Conservation (phyloP, 2,888 invertebrate genomes). For the Rambutsinella grinnellia region DNA sequence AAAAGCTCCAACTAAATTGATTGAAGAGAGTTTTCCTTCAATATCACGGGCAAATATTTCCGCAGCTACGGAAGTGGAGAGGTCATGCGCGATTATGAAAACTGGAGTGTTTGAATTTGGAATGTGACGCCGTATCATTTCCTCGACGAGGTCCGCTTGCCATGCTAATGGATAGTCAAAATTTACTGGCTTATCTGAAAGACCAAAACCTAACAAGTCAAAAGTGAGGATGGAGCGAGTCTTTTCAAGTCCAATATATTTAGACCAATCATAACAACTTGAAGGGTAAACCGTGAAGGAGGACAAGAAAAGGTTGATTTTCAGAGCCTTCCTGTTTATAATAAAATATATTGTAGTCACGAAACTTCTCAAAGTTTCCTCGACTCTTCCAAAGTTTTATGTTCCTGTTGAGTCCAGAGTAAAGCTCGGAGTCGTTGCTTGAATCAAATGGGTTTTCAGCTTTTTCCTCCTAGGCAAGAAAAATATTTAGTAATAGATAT, state of each 20-base stretch:
- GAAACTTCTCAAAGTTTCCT: constrained; percentile 44
- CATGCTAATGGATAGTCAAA: constrained; percentile 49
- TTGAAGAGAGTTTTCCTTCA: constrained; percentile 44
- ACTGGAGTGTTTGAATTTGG: constrained; percentile 41
- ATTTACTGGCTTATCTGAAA: constrained; percentile 51
- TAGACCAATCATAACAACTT: constrained; percentile 52
- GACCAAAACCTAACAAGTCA: constrained; percentile 56
- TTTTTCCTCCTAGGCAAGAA: no score
- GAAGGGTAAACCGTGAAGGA: constrained; percentile 58
- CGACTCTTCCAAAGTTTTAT: constrained; percentile 32
- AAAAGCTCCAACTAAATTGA: constrained; percentile 49
- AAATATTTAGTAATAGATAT: no score
- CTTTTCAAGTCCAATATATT: constrained; percentile 30
- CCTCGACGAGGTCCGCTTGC: constrained; percentile 57
- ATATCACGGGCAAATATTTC: constrained; percentile 57
- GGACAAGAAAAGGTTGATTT: constrained; percentile 31
- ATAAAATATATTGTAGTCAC: constrained; percentile 48
- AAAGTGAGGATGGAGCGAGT: constrained; percentile 35
- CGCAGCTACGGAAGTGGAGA: constrained; percentile 52
- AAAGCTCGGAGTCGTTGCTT: no score
- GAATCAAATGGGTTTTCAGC: no score
- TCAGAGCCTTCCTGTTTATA: constrained; percentile 26
- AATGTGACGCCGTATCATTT: constrained; percentile 48
- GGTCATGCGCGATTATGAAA: constrained; percentile 55
- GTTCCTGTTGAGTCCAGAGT: constrained; percentile 23